A percentile compares a stretch with the other conserved stretches of the same genome.
Evolutionary conservation across 2,797 vertebrate species (phyloP).

Genomic region (Xiphorhynchus erythropygius): DNA sequence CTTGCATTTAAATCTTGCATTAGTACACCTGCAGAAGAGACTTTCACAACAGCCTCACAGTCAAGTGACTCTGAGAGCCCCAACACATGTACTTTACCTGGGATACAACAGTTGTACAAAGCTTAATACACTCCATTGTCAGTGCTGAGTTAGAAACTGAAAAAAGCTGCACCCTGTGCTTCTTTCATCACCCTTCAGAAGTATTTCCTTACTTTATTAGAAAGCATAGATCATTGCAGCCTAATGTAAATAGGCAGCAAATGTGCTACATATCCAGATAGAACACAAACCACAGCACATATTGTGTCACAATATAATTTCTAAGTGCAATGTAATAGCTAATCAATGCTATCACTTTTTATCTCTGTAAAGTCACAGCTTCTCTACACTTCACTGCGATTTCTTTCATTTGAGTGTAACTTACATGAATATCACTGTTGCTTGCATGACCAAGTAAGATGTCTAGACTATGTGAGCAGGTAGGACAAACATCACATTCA

Average conservation of each 20-base stretch:
- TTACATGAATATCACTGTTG: neutral
- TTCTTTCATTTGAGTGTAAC: neutral
- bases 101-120: neutral
- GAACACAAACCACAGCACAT: neutral
- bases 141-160: neutral
- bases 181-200: neutral
- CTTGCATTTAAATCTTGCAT: neutral
- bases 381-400: neutral
- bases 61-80: neutral
- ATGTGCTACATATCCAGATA: neutral
- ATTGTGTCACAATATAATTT: neutral
- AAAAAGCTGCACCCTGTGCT: neutral
- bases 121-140: neutral
- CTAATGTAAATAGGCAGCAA: neutral
- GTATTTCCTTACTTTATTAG: neutral
- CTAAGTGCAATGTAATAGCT: neutral
- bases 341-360: neutral
- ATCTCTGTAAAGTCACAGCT: neutral
- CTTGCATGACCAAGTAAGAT: neutral
- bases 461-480: neutral
- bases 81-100: neutral
- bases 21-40: neutral
- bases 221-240: neutral
- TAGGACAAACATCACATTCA: conserved; percentile 6
- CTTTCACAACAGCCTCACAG: neutral